These are phyloP conservation scores for Bos javanicus DNA, from an alignment of 2,113 vertebrate genomes.

Conservation along the genomic window DNA sequence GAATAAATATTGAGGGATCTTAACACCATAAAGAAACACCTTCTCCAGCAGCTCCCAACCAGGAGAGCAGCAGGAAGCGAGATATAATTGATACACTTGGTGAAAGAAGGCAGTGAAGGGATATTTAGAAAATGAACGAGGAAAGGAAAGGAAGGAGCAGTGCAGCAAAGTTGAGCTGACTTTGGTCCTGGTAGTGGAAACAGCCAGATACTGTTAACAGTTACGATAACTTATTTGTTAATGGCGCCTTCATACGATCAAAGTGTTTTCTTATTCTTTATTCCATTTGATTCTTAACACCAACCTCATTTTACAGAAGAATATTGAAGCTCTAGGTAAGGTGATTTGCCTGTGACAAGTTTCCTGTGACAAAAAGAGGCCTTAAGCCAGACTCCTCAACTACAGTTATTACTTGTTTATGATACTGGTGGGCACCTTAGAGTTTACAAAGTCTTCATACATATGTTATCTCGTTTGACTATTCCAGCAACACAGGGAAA, in stretches of 20 bases:
- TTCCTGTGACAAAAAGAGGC: not conserved
- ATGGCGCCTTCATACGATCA: not conserved
- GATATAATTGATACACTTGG: not conserved
- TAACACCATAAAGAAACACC: not conserved
- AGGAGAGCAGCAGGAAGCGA: not conserved
- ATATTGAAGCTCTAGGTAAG: not conserved
- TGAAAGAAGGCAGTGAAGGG: not conserved
- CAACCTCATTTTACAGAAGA: constrained; percentile 20
- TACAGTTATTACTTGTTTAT: not conserved
- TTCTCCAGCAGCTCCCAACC: not conserved
- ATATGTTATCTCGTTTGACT: not conserved
- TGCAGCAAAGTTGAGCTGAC: not conserved
- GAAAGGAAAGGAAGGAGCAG: not conserved
- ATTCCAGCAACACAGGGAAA: constrained; percentile 17
- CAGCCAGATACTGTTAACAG: not conserved
- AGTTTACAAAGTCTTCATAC: not conserved
- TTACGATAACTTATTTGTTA: not conserved
- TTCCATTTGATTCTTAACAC: constrained; percentile 9
- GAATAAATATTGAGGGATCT: not conserved
- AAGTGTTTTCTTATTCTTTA: constrained; percentile 9
- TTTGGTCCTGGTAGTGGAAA: not conserved
- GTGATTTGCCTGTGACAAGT: constrained; percentile 9
- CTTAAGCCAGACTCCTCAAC: not conserved
- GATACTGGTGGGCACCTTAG: not conserved
- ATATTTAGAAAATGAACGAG: not conserved